Conservation (phyloP, 1,140 invertebrate genomes). For the Vanessa atalanta region DNA sequence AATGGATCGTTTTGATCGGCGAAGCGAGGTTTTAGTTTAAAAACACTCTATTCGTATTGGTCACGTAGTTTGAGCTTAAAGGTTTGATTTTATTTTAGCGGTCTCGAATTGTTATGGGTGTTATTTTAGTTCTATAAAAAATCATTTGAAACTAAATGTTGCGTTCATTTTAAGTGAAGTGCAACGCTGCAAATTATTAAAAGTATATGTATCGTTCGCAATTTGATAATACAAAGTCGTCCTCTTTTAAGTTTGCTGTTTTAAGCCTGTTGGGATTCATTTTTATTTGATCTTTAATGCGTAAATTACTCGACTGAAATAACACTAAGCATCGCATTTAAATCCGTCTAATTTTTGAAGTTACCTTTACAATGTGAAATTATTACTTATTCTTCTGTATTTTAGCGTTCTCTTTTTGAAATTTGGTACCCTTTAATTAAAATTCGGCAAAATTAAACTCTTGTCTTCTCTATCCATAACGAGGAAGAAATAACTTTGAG, state of each 20-base stretch:
- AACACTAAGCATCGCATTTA: not conserved
- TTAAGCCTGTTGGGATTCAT: no score
- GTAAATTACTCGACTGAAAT: no score
- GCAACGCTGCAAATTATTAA: not conserved
- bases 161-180: no score
- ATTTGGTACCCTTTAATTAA: not conserved
- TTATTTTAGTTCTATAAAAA: not conserved
- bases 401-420: not conserved
- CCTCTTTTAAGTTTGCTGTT: no score
- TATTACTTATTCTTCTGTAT: not conserved
- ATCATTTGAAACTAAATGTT: no score
- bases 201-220: no score
- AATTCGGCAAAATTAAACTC: conserved; percentile 25
- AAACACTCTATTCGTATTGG: conserved; percentile 41
- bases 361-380: not conserved
- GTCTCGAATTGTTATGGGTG: not conserved
- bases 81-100: not conserved
- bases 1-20: conserved; percentile 70
- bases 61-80: conserved; percentile 21
- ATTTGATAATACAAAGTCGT: no score
- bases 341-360: not conserved
- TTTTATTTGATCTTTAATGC: no score
- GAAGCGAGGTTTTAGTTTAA: conserved; percentile 43
- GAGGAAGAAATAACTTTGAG: not conserved
- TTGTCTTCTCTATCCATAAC: not conserved